Base-by-base conservation (phyloP, 2,888 invertebrate species). In the Chaetogeoica ovagalla region DNA sequence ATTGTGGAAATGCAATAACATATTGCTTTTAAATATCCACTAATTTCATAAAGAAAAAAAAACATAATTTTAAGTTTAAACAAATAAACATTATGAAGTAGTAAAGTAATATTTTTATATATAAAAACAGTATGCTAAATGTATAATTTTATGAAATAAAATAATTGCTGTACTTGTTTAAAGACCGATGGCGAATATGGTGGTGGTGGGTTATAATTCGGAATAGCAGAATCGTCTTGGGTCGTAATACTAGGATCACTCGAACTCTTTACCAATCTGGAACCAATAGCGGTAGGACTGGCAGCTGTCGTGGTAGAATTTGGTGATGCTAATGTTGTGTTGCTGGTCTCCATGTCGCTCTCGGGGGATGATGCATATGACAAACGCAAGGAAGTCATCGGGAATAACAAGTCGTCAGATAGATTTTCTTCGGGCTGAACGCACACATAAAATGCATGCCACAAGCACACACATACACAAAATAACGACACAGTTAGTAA, bases 351-450 rank as follows among this genome's bases (percentile, higher is more conserved):
- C 87, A 95, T 89, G 88, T 97, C 97, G 86, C 95, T 96, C 89
- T 97, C 97, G 83, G 96, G 96, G 86, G 96, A 96, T 86, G 96
- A 96, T 84, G 96, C 96, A 88, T 96, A 97, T 86, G 97, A 97
- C 84, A 97, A 90, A 86, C 96, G 93, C 87, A 95, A 92, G 86
- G 94, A 94, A 84, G 95, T 95, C 97, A 97, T 97, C 86, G 97
- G 97, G 90, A 98, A 98, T 86, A 98, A 92, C 91, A 97, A 97
- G 91, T 98, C 97, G 88, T 98, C 98, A 85, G 96, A 96, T 87
- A 97, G 90, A 87, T 95, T 94, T 88, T 97, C 96, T 87, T 96
- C 95, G 87, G 97, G 96, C 96, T 97, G 90, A 79, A 82, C 82
- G 83, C 76, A 82, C 48, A 48, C 48, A 48, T 48, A 13, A 48